phyloP scores from a whole-genome alignment of 2,888 invertebrate species.

The Netelia melanura region DNA sequence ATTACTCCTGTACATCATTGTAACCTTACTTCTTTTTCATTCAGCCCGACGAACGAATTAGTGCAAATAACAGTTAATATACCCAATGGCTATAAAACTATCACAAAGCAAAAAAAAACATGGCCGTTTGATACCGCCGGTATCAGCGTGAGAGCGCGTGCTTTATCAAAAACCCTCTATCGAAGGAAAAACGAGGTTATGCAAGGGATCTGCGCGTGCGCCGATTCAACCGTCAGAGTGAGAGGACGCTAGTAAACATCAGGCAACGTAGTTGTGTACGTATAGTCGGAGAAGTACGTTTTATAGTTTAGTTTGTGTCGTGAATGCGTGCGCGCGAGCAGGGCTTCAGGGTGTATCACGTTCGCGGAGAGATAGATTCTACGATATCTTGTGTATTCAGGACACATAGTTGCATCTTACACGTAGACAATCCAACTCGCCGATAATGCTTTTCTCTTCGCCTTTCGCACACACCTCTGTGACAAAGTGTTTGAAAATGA shows the following conservation, averaged over 20 bases:
- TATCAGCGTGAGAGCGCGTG: slow-evolving; percentile 28
- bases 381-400: slow-evolving; percentile 9
- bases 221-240: slow-evolving; percentile 56
- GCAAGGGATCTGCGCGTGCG: slow-evolving; percentile 61
- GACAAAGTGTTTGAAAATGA: slow-evolving; percentile 23
- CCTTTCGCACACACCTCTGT: not conserved
- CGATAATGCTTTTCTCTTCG: slow-evolving; percentile 41
- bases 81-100: not conserved
- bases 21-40: not conserved
- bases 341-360: slow-evolving; percentile 19
- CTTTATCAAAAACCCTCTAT: slow-evolving; percentile 22
- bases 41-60: not conserved
- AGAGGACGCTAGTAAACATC: slow-evolving; percentile 69
- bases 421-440: slow-evolving; percentile 6
- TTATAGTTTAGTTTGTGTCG: slow-evolving; percentile 5
- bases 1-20: not conserved
- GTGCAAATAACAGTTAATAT: not conserved
- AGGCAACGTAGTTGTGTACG: not conserved
- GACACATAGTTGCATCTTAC: slow-evolving; percentile 3
- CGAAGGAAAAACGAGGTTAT: slow-evolving; percentile 45
- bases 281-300: not conserved
- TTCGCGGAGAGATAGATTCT: slow-evolving; percentile 7
- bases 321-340: slow-evolving; percentile 16
- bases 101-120: not conserved
- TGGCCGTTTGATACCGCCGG: slow-evolving; percentile 24